Conservation (phyloP, 2,888 invertebrate genomes). For the Drosophila buzzatii region DNA sequence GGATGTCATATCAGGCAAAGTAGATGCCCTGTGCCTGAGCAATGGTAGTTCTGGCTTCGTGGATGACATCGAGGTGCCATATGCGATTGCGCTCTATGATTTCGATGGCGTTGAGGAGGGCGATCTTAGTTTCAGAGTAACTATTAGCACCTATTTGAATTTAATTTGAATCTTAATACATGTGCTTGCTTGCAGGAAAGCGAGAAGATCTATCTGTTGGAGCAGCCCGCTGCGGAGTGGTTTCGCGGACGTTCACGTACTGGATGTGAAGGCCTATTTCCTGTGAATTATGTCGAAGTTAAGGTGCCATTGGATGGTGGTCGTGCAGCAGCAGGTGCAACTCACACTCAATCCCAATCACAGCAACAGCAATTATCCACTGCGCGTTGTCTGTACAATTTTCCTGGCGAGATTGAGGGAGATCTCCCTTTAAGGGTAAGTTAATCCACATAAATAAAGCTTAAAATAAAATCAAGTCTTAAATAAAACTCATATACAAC, state of each 20-base stretch:
- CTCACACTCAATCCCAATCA: conserved; percentile 7
- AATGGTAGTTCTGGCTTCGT: conserved; percentile 62
- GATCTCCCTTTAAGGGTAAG: conserved; percentile 87
- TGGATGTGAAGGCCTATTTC: conserved; percentile 92
- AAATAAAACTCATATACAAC: not conserved
- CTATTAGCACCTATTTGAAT: conserved; percentile 68
- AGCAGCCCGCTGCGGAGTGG: conserved; percentile 92
- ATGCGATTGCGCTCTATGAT: conserved; percentile 92
- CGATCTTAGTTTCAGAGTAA: conserved; percentile 92
- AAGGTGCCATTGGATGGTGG: conserved; percentile 88
- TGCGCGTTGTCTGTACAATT: conserved; percentile 90
- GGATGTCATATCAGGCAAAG: conserved; percentile 83
- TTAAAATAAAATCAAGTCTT: not conserved
- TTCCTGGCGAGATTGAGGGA: conserved; percentile 88
- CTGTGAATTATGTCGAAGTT: conserved; percentile 91
- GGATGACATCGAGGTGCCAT: conserved; percentile 86
- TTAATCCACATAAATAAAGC: not conserved
- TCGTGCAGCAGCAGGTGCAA: conserved; percentile 13
- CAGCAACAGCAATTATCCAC: conserved; percentile 32
- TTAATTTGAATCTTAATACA: not conserved
- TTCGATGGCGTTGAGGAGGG: conserved; percentile 91
- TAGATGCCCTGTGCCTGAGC: conserved; percentile 78
- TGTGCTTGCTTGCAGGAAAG: conserved; percentile 87
- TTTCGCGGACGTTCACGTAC: conserved; percentile 89
- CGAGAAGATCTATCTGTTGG: conserved; percentile 90